Evolutionary conservation across 2,888 invertebrate species (phyloP), one percentile per base, ranked within the genome.

Genomic region (Eueremaeus valkanovi): DNA sequence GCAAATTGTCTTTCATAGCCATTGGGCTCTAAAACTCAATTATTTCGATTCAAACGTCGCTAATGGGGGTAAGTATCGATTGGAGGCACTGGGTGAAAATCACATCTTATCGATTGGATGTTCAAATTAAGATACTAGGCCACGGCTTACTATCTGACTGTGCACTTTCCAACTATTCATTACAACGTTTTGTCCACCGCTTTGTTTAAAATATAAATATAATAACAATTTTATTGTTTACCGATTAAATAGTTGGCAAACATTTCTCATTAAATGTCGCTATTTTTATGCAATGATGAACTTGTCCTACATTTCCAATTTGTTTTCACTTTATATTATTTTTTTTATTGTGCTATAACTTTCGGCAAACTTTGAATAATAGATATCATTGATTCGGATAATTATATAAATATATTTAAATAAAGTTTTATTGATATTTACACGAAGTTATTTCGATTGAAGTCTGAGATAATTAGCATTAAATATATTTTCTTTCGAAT

Each of bases 31-130:
- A 31, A 61, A 31, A 31, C 45, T 29, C 31, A 33, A 61, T 61
- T 31, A 61, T 61, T 61, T 31, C 3, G 18, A 61, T 8, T 9
- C 61, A 31, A 61, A 61, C 33, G 33, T 16, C 33, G 61, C 61
- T 61, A 61, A 61, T 61, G 61, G 58, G 55, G 3, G 55, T 9
- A 27, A 55, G 51, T 45, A 45, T 16, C 45, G 18, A 45, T 6
- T 6, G 45, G 45, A 45, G 18, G 51, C 61, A 61, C 31, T 61
- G 61, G 61, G 61, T 61, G 61, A 61, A 61, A 61, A 61, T 61
- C 61, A 61, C 61, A 61, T 27, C 24, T 61, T 61, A 61, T 61
- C 61, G 61, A 61, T 61, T 8, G 13, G 9, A 21, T 31, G 5
- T 31, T 33, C 9, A 6, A 61, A 61, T 61, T 31, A 21, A n/a